Evolutionary conservation across 2,888 invertebrate genomes (phyloP).

Genomic region (Salticus scenicus): DNA sequence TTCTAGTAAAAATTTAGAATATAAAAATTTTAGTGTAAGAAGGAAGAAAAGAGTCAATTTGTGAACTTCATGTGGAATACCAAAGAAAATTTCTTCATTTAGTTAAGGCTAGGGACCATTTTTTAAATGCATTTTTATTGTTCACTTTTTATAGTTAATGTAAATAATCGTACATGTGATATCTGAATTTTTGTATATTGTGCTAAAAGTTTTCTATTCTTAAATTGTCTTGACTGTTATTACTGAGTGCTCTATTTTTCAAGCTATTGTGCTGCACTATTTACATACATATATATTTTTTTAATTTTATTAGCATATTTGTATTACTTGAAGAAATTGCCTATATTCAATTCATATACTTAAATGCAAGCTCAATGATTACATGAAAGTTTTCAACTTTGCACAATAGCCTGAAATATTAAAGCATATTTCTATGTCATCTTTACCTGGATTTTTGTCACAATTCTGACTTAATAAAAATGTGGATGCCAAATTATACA

Average conservation of each 20-base stretch:
- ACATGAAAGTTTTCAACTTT: background rate
- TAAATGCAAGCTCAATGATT: background rate
- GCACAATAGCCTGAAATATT: slow-evolving; percentile 4
- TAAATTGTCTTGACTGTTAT: background rate
- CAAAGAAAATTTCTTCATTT: background rate
- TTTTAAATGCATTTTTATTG: background rate
- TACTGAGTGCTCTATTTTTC: background rate
- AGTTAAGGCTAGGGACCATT: background rate
- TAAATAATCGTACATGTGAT: background rate
- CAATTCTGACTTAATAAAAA: background rate
- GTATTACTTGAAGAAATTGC: background rate
- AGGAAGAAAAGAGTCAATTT: background rate
- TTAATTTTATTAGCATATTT: background rate
- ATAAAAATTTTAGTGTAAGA: background rate
- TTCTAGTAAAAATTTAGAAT: background rate
- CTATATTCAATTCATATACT: background rate
- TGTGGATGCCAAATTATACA: slow-evolving; percentile 2
- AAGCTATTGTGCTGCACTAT: background rate
- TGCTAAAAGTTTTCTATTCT: background rate
- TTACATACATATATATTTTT: background rate
- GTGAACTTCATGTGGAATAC: background rate
- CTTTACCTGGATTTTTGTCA: background rate
- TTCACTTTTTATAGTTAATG: background rate
- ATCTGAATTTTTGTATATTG: slow-evolving; percentile 1
- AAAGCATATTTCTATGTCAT: background rate